Evolutionary conservation across 2,797 vertebrate species (phyloP).

Genomic region (Chaenodraco wilsoni): DNA sequence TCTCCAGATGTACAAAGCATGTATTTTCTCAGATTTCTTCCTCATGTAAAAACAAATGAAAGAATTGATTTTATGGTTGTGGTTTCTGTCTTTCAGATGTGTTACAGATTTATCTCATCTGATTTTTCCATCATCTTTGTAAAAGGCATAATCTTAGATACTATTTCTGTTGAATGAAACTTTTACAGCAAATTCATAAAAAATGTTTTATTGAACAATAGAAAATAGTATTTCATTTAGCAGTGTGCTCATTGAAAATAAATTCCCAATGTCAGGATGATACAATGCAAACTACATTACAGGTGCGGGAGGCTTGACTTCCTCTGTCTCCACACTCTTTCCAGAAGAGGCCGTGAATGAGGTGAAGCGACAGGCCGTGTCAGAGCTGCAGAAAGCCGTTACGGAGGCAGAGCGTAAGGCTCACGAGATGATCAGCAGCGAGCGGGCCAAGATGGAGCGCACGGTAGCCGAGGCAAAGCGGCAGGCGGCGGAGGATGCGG

Average conservation of each 20-base stretch:
- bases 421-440: slow-evolving; percentile 95
- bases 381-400: slow-evolving; percentile 97
- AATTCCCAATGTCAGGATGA: slow-evolving; percentile 30
- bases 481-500: slow-evolving; percentile 94
- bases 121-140: slow-evolving; percentile 8
- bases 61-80: slow-evolving; percentile 4
- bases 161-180: not conserved
- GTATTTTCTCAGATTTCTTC: slow-evolving; percentile 14
- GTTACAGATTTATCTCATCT: slow-evolving; percentile 6
- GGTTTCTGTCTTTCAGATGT: slow-evolving; percentile 9
- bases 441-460: slow-evolving; percentile 97
- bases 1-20: slow-evolving; percentile 4
- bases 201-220: not conserved
- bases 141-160: not conserved
- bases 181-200: not conserved
- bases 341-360: slow-evolving; percentile 98
- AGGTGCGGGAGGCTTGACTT: slow-evolving; percentile 69
- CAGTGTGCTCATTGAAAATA: slow-evolving; percentile 6
- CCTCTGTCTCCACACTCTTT: slow-evolving; percentile 70
- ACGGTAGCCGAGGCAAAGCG: slow-evolving; percentile 95
- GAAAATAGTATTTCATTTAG: too few species aligned
- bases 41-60: slow-evolving; percentile 20
- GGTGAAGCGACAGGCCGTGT: slow-evolving; percentile 98
- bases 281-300: slow-evolving; percentile 54
- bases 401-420: slow-evolving; percentile 97